phyloP scores from a whole-genome alignment of 2,797 vertebrate species.

The Acipenser oxyrinchus region DNA sequence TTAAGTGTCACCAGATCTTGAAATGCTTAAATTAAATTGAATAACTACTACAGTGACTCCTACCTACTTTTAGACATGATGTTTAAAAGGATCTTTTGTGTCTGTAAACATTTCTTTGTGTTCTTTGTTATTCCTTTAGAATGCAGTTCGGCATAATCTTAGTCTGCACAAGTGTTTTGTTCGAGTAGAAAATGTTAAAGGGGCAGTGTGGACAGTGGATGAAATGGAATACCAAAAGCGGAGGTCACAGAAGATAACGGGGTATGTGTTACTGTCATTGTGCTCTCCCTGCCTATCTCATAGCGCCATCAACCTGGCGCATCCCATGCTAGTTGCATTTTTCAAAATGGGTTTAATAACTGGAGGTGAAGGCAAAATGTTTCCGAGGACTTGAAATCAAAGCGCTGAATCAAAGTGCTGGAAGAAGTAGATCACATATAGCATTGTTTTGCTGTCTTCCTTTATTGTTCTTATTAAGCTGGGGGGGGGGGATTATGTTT shows the following conservation, averaged over 20 bases:
- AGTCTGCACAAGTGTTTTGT: slow-evolving; percentile 99
- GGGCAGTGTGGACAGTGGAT: slow-evolving; percentile 97
- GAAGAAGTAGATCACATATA: not conserved
- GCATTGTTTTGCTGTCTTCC: too few relatives aligned
- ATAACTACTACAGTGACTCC: slow-evolving; percentile 35
- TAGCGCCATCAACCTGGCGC: not conserved
- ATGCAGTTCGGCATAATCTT: slow-evolving; percentile 97
- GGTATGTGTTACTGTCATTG: slow-evolving; percentile 58
- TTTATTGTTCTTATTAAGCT: too few relatives aligned
- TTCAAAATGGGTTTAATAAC: slow-evolving; percentile 7
- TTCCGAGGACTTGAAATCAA: not conserved
- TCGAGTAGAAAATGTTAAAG: slow-evolving; percentile 98
- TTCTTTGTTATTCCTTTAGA: slow-evolving; percentile 66
- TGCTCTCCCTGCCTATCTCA: not conserved
- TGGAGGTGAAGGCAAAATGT: not conserved
- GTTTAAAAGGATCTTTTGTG: not conserved
- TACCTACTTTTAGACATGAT: not conserved
- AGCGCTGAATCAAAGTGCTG: slow-evolving; percentile 26
- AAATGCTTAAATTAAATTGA: not conserved
- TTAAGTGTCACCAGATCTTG: not conserved
- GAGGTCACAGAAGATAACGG: slow-evolving; percentile 98
- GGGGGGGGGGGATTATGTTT: too few relatives aligned
- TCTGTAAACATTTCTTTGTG: slow-evolving; percentile 25
- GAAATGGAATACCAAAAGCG: slow-evolving; percentile 98
- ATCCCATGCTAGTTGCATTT: not conserved